Base-by-base conservation (phyloP, 2,888 invertebrate species). In the Thera britannica region DNA sequence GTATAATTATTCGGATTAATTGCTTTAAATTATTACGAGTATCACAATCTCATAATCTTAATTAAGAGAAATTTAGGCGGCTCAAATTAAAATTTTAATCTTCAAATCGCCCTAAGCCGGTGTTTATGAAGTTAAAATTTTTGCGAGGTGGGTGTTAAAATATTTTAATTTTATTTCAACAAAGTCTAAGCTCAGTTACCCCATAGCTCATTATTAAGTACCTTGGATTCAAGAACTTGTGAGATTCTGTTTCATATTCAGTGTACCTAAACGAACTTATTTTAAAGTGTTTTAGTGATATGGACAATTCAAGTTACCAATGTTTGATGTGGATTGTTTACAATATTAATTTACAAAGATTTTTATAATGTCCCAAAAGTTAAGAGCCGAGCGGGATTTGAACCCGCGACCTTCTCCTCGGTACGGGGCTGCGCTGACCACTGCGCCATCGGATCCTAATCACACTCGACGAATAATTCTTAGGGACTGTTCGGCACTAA, bases 1-100 rank as follows among this genome's bases (percentile, higher is more conserved):
- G 85, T 84, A 86, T 88, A 23, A 23, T 23, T 23, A 89, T 89
- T 87, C 83, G 84, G 88, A 89, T 89, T 91, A 92, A 92, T 92
- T 92, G 88, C 90, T 91, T 82, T 84, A 78, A 91, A 83, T 91
- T 87, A 89, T 91, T 86, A 90, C 85, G 87, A 91, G 91, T 90
- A 92, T 89, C 89, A 90, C 90, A 90, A 92, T 92, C 88, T 87
- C 83, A 86, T 91, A 90, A 93, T 92, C 90, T 90, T 90, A 92
- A 93, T 93, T 90, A 90, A 88, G 89, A 89, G 86, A 87, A 89
- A 84, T 91, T 90, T 83, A 83, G 85, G 79, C 83, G 85, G 85
- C 79, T 85, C 83, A 87, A 90, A 89, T 91, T 89, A 86, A 90
- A 89, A 89, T 88, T 90, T 90, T 89, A 90, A 92, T 90, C 88